phyloP scores from a whole-genome alignment of 2,113 vertebrate species.

The Silurus glanis region DNA sequence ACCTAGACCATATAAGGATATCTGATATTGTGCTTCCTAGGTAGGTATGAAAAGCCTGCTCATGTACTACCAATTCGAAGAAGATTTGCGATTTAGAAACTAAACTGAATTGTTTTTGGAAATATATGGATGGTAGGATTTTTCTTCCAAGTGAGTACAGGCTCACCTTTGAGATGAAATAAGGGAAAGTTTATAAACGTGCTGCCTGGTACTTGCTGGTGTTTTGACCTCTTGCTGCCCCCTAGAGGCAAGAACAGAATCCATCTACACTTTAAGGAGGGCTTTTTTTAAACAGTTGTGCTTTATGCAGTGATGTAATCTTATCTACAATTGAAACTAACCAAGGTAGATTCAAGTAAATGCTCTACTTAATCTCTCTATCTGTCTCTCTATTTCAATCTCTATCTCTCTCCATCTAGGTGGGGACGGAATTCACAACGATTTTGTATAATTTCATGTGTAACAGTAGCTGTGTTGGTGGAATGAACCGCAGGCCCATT shows the following conservation, averaged over 20 bases:
- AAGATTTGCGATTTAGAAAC: neutral
- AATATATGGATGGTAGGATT: neutral
- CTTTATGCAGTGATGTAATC: neutral
- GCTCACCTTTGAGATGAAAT: neutral
- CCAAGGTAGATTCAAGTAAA: neutral
- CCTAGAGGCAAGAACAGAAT: conserved; percentile 20
- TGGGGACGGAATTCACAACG: conserved; percentile 97
- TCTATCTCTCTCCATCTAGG: conserved; percentile 70
- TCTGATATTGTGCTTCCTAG: neutral
- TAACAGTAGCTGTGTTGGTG: conserved; percentile 99
- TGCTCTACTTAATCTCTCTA: neutral
- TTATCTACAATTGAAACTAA: neutral
- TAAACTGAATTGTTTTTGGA: neutral
- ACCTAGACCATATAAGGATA: neutral
- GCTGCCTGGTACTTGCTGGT: neutral
- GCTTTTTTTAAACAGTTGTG: neutral
- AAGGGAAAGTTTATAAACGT: neutral
- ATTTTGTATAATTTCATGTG: conserved; percentile 99
- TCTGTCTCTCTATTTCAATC: neutral
- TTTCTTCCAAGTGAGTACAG: neutral
- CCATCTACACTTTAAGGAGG: neutral
- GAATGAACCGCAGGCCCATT: conserved; percentile 97
- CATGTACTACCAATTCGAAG: neutral
- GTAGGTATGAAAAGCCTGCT: neutral
- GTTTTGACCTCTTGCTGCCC: conserved; percentile 14